Evolutionary conservation across 2,888 invertebrate genomes (phyloP).

Genomic region (Acrocyrtus sp.): DNA sequence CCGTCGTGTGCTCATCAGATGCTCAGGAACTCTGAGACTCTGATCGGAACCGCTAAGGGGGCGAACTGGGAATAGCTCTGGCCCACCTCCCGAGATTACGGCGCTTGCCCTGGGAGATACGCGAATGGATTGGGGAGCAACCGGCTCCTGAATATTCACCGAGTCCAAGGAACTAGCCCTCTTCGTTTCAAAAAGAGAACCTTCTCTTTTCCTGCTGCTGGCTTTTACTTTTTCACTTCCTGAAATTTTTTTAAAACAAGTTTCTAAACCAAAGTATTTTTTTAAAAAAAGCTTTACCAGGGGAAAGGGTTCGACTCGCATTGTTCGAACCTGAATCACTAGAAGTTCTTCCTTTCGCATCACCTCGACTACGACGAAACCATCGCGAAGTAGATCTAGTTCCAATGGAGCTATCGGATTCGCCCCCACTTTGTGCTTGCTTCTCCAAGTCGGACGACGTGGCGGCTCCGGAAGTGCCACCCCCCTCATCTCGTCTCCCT

Average conservation of each 20-base stretch:
- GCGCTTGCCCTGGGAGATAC: slow-evolving; percentile 64
- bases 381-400: slow-evolving; percentile 61
- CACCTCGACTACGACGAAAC: slow-evolving; percentile 60
- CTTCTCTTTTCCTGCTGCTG: slow-evolving; percentile 46
- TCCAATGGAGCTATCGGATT: slow-evolving; percentile 52
- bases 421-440: slow-evolving; percentile 42
- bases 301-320: background rate
- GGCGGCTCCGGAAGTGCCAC: background rate
- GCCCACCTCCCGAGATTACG: slow-evolving; percentile 66
- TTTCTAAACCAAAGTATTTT: background rate
- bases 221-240: slow-evolving; percentile 61
- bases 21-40: slow-evolving; percentile 59
- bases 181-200: slow-evolving; percentile 51
- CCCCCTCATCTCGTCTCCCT: slow-evolving; percentile 23
- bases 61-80: slow-evolving; percentile 65
- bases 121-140: slow-evolving; percentile 32
- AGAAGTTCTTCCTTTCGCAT: slow-evolving; percentile 61
- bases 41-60: slow-evolving; percentile 58
- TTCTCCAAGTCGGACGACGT: slow-evolving; percentile 39
- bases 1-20: slow-evolving; percentile 56
- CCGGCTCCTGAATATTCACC: slow-evolving; percentile 48
- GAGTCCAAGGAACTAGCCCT: slow-evolving; percentile 61
- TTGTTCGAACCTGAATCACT: slow-evolving; percentile 62
- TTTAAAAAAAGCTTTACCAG: background rate
- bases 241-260: too few relatives aligned